Conservation (phyloP, 2,888 invertebrate species). For the Phorcus lineatus region DNA sequence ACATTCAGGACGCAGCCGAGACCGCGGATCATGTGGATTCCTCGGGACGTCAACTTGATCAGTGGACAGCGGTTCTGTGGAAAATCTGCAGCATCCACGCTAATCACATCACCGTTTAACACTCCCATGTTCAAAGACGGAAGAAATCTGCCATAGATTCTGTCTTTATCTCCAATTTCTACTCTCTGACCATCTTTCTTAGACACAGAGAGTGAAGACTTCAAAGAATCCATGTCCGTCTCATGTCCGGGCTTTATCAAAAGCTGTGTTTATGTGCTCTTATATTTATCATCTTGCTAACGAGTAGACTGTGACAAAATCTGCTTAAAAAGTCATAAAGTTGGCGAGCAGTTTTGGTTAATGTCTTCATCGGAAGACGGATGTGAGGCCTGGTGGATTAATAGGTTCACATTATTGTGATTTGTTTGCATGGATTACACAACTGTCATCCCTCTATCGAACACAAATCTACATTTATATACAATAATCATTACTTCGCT, state of each 20-base stretch:
- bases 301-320: neutral
- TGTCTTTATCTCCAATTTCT: neutral
- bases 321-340: neutral
- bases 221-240: neutral
- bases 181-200: neutral
- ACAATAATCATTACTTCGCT: too few relatives aligned
- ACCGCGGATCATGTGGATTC: too few relatives aligned
- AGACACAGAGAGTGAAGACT: neutral
- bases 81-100: neutral
- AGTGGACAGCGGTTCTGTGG: neutral
- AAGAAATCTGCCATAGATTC: neutral
- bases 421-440: too few relatives aligned
- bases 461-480: too few relatives aligned
- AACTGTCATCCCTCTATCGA: too few relatives aligned
- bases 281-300: neutral
- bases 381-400: too few relatives aligned
- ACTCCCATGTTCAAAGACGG: neutral
- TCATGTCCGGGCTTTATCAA: neutral
- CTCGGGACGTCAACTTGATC: neutral
- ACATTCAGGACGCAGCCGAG: neutral
- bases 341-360: neutral
- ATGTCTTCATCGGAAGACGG: neutral
- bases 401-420: too few relatives aligned
- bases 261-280: neutral
- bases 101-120: slow-evolving; percentile 4